Base-by-base conservation (phyloP, 92 coral and sea anemone genomes). In the Porites rus region DNA sequence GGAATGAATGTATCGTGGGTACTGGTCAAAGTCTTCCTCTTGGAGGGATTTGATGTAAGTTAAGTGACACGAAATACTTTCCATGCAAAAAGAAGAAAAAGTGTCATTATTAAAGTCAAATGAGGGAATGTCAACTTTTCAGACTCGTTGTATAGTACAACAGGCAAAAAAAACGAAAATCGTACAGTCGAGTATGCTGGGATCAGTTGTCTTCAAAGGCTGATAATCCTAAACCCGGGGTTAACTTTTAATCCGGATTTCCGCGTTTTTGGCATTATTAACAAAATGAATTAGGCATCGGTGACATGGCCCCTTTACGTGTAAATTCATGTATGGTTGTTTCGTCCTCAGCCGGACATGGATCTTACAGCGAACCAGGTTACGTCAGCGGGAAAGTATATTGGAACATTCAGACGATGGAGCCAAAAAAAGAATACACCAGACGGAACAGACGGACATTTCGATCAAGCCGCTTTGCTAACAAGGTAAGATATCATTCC, bases 11-110 rank as follows among this genome's bases (percentile, higher is more conserved):
- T 92, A 53, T 72, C 93, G 10, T 96, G 91, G 82, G 88, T 86
- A 2, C 87, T 96, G 20, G 95, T 92, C 11, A 94, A 96, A 79
- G 82, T 96, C n/a, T 84, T 94, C 76, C 74, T 96, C 22, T 18
- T 96, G 10, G 78, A 86, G 46, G 93, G 92, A 51, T 81, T 89
- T 65, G 98, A 93, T 86, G 98, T 96, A 85, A 87, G 94, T 81
- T 21, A 21, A 76, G 46, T 38, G 46, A 38, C 46, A 38, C 46
- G 46, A 38, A 4, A 38, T 38, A 38, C 46, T 38, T 38, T 38
- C 46, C 46, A 38, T 38, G 46, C 46, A 38, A 38, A 38, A 38
- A 38, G 5, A 38, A 38, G 46, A 38, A 38, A 38, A 38, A 38
- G 5, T 38, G 46, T 38, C 46, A 38, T 38, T 38, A 38, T 38